phyloP scores from a whole-genome alignment of 1,140 invertebrate species.

The Drosophila willistoni region DNA sequence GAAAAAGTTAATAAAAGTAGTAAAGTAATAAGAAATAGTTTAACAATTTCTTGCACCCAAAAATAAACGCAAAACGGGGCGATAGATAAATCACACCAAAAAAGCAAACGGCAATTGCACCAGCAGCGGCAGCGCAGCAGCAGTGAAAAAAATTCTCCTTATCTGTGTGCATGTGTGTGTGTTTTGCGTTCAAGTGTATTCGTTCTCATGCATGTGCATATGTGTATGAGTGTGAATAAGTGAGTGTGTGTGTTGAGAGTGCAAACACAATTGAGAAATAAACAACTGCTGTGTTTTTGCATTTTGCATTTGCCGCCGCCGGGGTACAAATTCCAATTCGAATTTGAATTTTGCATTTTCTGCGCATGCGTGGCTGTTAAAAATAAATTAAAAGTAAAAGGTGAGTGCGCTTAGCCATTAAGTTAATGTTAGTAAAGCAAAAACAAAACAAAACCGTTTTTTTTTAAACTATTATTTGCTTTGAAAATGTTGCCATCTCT shows the following conservation, averaged over 20 bases:
- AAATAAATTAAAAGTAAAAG: background rate
- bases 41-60: conserved; percentile 1
- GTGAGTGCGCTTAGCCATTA: background rate
- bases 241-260: background rate
- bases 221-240: background rate
- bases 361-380: conserved; percentile 14
- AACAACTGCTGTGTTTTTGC: conserved; percentile 15
- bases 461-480: background rate
- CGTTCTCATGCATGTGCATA: background rate
- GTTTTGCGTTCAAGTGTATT: background rate
- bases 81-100: background rate
- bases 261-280: conserved; percentile 14
- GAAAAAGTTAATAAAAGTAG: conserved; percentile 2
- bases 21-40: background rate
- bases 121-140: conserved; percentile 3
- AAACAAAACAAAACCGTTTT: too few species aligned
- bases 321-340: conserved; percentile 21
- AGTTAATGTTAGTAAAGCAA: background rate
- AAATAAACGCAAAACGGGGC: background rate
- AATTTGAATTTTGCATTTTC: conserved; percentile 13
- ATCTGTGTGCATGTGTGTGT: background rate
- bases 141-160: conserved; percentile 4
- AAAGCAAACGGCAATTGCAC: conserved; percentile 10
- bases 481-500: background rate
- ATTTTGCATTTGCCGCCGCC: conserved; percentile 22